phyloP scores from a whole-genome alignment of 2,797 vertebrate species.

The Poecile montanus region DNA sequence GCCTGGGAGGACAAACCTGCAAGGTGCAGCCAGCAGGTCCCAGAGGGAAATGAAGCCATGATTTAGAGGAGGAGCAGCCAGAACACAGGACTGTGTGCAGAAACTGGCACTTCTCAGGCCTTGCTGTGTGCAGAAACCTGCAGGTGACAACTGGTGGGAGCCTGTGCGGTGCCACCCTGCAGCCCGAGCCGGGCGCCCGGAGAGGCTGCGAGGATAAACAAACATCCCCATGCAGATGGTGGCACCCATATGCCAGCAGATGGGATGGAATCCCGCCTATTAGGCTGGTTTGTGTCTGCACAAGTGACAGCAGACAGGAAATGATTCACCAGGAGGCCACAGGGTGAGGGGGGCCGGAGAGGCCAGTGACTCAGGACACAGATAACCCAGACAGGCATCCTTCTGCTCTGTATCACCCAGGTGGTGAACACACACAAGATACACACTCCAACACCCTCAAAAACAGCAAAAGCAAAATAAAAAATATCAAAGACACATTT shows the following conservation, averaged over 20 bases:
- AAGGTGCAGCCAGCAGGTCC: background rate
- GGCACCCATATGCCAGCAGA: background rate
- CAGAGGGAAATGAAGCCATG: background rate
- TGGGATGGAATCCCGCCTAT: background rate
- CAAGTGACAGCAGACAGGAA: background rate
- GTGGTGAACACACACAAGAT: accelerated
- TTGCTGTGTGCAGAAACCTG: background rate
- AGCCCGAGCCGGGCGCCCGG: background rate
- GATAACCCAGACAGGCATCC: background rate
- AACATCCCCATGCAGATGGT: constrained; percentile 21
- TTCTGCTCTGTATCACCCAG: background rate
- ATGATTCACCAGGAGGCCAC: background rate
- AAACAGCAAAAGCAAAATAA: background rate
- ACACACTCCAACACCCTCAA: background rate
- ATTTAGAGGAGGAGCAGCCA: background rate
- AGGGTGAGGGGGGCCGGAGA: background rate
- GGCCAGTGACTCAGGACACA: background rate
- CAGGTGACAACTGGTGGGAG: background rate
- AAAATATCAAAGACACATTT: background rate
- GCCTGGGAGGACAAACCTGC: background rate
- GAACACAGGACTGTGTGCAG: background rate
- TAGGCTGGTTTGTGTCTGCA: background rate
- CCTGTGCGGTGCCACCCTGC: background rate
- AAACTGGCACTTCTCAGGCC: background rate
- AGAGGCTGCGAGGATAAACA: constrained; percentile 14